Evolutionary conservation across 2,113 vertebrate genomes (phyloP).

Genomic region (Podilymbus podiceps): DNA sequence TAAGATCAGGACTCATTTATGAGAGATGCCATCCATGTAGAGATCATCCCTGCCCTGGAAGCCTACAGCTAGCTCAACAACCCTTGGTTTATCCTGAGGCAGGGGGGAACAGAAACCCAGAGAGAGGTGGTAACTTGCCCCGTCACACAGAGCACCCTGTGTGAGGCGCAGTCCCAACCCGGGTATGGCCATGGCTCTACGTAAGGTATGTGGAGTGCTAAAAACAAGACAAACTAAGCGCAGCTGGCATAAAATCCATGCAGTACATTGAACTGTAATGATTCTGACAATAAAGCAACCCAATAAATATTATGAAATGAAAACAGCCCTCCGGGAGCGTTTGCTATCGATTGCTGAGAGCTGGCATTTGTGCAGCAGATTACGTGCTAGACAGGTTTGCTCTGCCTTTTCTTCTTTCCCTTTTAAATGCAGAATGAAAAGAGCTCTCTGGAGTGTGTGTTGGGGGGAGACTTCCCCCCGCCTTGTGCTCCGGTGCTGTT

Average conservation of each 20-base stretch:
- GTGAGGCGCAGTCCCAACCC: background rate
- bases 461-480: background rate
- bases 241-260: slow-evolving; percentile 74
- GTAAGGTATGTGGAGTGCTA: background rate
- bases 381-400: background rate
- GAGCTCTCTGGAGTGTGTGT: background rate
- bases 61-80: background rate
- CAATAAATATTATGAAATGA: slow-evolving; percentile 75
- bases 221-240: slow-evolving; percentile 64
- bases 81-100: background rate
- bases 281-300: slow-evolving; percentile 75
- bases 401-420: slow-evolving; percentile 44
- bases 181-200: background rate
- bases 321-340: slow-evolving; percentile 69
- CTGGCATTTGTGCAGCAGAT: slow-evolving; percentile 53
- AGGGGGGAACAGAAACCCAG: fast-evolving
- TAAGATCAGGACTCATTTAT: background rate
- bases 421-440: slow-evolving; percentile 44
- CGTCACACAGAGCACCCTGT: background rate
- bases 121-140: background rate
- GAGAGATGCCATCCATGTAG: background rate
- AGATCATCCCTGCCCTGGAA: background rate
- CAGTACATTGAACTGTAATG: slow-evolving; percentile 73
- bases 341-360: slow-evolving; percentile 59
- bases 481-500: background rate